A percentile compares a stretch with the other conserved stretches of the same genome.
Conservation (phyloP, 2,888 invertebrate genomes). For the Tenthredo scrophulariae region DNA sequence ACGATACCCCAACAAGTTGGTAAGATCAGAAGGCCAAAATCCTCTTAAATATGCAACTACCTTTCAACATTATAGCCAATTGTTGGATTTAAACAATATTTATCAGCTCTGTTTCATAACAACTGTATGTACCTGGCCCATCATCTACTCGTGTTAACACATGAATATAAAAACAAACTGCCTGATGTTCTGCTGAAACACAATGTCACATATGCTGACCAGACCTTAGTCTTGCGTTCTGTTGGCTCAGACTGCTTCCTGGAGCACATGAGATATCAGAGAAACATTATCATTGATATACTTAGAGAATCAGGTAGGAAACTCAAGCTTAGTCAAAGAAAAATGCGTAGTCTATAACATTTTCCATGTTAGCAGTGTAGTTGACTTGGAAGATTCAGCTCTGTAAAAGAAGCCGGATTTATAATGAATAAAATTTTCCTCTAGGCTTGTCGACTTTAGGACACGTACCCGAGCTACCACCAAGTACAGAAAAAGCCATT, state of each 20-base stretch:
- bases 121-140: constrained; percentile 94
- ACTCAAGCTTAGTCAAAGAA: background rate
- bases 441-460: constrained; percentile 78
- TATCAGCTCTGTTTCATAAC: constrained; percentile 91
- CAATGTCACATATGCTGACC: constrained; percentile 84
- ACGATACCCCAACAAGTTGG: constrained; percentile 94
- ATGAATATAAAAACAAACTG: constrained; percentile 84
- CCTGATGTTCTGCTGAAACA: constrained; percentile 80
- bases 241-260: constrained; percentile 86
- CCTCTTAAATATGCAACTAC: background rate
- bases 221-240: constrained; percentile 84
- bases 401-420: background rate
- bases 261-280: constrained; percentile 87
- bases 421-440: constrained; percentile 63
- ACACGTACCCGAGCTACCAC: constrained; percentile 81
- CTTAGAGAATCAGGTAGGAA: constrained; percentile 86
- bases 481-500: constrained; percentile 85
- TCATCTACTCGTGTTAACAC: constrained; percentile 84
- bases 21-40: constrained; percentile 73
- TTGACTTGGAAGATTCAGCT: background rate
- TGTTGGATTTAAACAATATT: constrained; percentile 2
- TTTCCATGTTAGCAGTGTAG: too few species aligned
- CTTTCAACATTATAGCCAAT: constrained; percentile 32
- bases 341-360: too few species aligned
- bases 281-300: constrained; percentile 87